These are phyloP conservation scores for Nycteola revayana DNA, from an alignment of 2,888 invertebrate species.

Conservation along the genomic window DNA sequence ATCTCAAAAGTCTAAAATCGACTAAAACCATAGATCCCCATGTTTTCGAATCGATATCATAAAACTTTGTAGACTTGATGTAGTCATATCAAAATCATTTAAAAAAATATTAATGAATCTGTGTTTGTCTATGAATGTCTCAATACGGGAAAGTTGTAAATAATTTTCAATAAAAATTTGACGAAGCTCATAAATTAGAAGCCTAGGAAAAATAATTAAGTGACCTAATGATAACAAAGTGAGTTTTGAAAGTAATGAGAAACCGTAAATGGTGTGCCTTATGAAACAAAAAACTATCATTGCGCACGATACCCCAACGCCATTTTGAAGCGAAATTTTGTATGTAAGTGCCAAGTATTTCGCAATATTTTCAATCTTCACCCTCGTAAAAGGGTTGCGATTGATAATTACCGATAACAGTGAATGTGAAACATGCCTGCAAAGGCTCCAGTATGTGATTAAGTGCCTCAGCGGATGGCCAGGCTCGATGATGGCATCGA, in stretches of 20 bases:
- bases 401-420: conserved; percentile 44
- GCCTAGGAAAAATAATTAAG: conserved; percentile 51
- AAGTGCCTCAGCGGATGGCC: conserved; percentile 44
- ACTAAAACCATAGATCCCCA: too few species aligned
- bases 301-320: conserved; percentile 82
- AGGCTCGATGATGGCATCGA: conserved; percentile 58
- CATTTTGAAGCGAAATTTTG: conserved; percentile 84
- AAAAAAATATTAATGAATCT: conserved; percentile 22
- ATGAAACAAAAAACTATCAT: conserved; percentile 81
- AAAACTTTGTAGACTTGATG: too few species aligned
- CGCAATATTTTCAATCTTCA: conserved; percentile 71
- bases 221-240: conserved; percentile 55
- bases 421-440: conserved; percentile 43
- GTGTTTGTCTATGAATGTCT: conserved; percentile 44
- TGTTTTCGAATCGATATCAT: too few species aligned
- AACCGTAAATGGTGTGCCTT: conserved; percentile 62
- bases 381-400: conserved; percentile 46
- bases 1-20: too few species aligned
- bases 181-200: conserved; percentile 42
- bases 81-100: too few species aligned
- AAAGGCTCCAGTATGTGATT: conserved; percentile 36
- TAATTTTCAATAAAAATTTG: conserved; percentile 66
- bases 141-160: conserved; percentile 78
- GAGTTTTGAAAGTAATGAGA: conserved; percentile 61
- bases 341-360: conserved; percentile 83